Conservation (phyloP, 2,113 vertebrate species). For the Phocoena sinus region DNA sequence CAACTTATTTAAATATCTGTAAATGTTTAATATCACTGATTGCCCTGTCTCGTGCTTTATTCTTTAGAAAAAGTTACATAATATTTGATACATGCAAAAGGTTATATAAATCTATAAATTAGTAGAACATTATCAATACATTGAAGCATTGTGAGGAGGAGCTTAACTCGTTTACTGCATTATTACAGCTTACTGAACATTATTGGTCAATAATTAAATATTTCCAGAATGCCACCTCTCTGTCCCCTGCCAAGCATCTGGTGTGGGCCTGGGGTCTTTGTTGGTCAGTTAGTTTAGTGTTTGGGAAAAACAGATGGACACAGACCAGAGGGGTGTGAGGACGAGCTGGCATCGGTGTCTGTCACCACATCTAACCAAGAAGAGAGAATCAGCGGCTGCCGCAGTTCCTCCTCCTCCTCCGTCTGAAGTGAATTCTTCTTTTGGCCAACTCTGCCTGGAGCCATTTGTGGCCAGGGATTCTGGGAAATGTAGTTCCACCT, state of each 20-base stretch:
- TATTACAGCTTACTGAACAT: not conserved
- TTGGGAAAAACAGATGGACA: not conserved
- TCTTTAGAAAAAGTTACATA: not conserved
- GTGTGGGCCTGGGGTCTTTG: not conserved
- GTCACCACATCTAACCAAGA: not conserved
- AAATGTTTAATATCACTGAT: not conserved
- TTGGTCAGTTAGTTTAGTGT: not conserved
- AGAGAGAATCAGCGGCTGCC: not conserved
- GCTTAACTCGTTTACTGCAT: not conserved
- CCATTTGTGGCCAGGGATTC: not conserved
- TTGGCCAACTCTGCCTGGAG: not conserved
- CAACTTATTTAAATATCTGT: not conserved
- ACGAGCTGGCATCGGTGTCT: accelerated
- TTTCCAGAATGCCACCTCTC: not conserved
- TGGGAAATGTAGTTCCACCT: not conserved
- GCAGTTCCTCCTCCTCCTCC: not conserved
- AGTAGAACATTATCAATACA: not conserved
- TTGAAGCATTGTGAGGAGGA: not conserved
- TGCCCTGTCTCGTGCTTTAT: not conserved
- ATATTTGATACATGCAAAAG: not conserved
- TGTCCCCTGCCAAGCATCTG: not conserved
- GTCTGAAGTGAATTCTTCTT: not conserved
- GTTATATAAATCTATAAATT: not conserved
- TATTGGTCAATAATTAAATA: not conserved
- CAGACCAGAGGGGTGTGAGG: not conserved